Conservation (phyloP, 2,797 vertebrate species). For the Squalus acanthias region DNA sequence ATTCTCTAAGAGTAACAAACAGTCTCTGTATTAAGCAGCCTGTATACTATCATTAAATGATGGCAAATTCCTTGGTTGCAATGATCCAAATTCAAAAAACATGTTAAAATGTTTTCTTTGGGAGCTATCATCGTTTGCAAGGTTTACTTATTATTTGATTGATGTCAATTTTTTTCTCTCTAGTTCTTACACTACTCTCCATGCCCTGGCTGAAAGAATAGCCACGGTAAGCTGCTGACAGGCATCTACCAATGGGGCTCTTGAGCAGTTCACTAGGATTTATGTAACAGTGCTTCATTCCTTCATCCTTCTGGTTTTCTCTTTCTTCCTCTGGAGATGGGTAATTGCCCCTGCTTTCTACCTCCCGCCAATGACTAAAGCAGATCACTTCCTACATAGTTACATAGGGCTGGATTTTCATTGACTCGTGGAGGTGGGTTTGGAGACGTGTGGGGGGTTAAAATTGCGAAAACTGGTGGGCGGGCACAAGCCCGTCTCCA, state of each 20-base stretch:
- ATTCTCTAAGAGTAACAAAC: not conserved
- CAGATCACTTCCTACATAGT: not conserved
- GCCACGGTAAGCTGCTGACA: not conserved
- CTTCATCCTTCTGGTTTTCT: not conserved
- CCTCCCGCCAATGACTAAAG: not conserved
- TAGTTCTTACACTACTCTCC: not conserved
- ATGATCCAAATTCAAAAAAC: not conserved
- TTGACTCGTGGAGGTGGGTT: no score
- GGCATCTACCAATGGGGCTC: not conserved
- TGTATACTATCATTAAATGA: not conserved
- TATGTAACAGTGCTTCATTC: not conserved
- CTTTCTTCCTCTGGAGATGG: not conserved
- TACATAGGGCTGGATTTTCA: no score
- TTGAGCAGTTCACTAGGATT: not conserved
- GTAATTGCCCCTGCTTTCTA: not conserved
- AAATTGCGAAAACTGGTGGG: no score
- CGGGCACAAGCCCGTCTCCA: no score
- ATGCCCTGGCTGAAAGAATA: not conserved
- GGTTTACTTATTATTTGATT: not conserved
- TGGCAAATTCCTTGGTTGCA: not conserved
- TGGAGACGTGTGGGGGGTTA: no score
- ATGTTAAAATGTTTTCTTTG: not conserved
- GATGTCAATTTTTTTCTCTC: not conserved
- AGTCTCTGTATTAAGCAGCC: not conserved
- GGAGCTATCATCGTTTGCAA: not conserved